Evolutionary conservation across 2,797 vertebrate genomes (phyloP).

Genomic region (Dallia pectoralis): DNA sequence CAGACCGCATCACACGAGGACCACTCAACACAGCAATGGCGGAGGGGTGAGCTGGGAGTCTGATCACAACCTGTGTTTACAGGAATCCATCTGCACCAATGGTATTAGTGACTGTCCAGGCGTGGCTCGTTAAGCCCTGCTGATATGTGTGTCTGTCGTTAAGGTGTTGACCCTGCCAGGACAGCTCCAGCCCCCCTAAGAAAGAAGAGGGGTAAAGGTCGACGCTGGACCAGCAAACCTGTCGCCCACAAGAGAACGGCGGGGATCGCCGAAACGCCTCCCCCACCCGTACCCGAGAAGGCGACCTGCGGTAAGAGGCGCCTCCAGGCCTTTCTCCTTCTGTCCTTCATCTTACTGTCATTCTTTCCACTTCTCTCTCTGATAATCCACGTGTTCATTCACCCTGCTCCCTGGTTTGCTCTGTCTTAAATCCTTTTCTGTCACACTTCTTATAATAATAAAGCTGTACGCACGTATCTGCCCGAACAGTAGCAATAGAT

Average conservation of each 20-base stretch:
- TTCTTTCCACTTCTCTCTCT: slow-evolving; percentile 23
- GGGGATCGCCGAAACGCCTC: slow-evolving; percentile 24
- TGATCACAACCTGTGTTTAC: neutral
- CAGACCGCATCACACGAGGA: slow-evolving; percentile 62
- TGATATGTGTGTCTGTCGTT: slow-evolving; percentile 29
- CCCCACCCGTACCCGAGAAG: slow-evolving; percentile 61
- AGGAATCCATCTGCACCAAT: neutral
- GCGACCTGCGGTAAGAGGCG: slow-evolving; percentile 83
- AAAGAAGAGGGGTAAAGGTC: slow-evolving; percentile 67
- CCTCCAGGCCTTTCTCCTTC: slow-evolving; percentile 5
- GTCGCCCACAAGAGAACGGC: slow-evolving; percentile 45
- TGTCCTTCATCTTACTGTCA: slow-evolving; percentile 2
- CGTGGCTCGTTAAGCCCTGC: neutral
- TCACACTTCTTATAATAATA: neutral
- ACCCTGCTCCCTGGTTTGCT: slow-evolving; percentile 7
- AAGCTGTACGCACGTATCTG: neutral
- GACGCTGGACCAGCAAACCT: slow-evolving; percentile 62
- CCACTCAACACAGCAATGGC: slow-evolving; percentile 61
- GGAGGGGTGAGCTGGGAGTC: slow-evolving; percentile 60
- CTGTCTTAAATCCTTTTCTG: neutral
- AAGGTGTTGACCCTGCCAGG: slow-evolving; percentile 62
- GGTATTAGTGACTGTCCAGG: neutral
- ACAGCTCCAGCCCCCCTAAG: slow-evolving; percentile 34
- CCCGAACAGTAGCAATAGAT: neutral
- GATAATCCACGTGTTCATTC: slow-evolving; percentile 25